Conservation (phyloP, 2,113 vertebrate genomes). For the Trematomus loennbergii region DNA sequence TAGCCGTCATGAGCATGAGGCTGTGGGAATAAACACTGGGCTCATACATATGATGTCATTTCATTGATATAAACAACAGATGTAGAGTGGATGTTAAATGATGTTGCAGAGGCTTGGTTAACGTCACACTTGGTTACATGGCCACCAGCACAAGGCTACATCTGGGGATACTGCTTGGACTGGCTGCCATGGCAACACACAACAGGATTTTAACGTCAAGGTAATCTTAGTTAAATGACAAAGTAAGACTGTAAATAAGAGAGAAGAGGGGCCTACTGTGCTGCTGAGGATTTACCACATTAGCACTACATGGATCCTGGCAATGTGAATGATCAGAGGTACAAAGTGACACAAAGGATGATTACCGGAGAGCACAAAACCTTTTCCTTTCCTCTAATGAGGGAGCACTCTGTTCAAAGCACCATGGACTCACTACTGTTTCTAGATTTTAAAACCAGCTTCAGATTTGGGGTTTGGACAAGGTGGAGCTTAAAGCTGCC, state of each 20-base stretch:
- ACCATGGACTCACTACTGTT: not conserved
- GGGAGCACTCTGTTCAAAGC: not conserved
- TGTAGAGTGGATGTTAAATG: slow-evolving; percentile 8
- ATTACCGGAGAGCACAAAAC: slow-evolving; percentile 2
- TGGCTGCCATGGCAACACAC: slow-evolving; percentile 18
- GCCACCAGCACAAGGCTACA: not conserved
- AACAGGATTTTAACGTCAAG: not conserved
- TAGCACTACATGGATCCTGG: not conserved
- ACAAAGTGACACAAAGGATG: not conserved
- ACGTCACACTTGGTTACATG: slow-evolving; percentile 2
- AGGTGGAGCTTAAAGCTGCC: too few relatives aligned
- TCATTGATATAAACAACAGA: slow-evolving; percentile 19
- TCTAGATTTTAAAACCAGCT: not conserved
- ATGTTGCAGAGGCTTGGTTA: slow-evolving; percentile 4
- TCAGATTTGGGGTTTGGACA: not conserved
- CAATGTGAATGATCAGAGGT: not conserved
- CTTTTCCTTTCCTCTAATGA: not conserved
- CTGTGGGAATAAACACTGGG: slow-evolving; percentile 36
- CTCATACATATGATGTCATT: slow-evolving; percentile 19
- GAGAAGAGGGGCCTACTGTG: not conserved
- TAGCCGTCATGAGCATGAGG: slow-evolving; percentile 31
- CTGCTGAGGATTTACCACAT: not conserved
- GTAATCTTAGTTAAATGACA: slow-evolving; percentile 14
- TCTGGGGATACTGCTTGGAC: not conserved
- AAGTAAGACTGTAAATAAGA: not conserved